These are phyloP conservation scores for Papilio polytes DNA, from an alignment of 1,140 invertebrate genomes.

Conservation along the genomic window DNA sequence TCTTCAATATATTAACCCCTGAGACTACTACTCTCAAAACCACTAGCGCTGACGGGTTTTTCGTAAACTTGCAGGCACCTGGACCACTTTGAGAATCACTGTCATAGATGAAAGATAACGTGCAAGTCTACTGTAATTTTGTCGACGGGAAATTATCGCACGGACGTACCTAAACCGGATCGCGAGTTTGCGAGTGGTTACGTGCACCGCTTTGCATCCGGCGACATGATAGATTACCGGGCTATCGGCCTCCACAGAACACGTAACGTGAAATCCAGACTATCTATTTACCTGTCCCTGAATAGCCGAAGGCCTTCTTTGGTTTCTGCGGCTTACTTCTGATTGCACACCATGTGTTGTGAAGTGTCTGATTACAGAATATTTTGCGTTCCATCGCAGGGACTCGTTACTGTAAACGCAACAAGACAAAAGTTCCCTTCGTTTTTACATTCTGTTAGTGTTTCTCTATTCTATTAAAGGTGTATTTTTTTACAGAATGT, in stretches of 20 bases:
- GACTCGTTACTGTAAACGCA: background rate
- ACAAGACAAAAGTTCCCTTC: background rate
- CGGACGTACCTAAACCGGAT: conserved; percentile 44
- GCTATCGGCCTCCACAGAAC: conserved; percentile 13
- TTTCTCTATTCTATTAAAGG: no score
- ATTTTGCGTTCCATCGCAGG: background rate
- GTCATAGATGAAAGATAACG: conserved; percentile 40
- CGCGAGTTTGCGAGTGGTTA: conserved; percentile 26
- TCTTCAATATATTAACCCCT: background rate
- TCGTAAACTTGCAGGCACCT: no score
- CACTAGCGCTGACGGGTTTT: background rate
- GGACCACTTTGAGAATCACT: background rate
- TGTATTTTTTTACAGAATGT: no score
- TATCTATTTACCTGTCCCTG: conserved; percentile 32
- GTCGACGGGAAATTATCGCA: conserved; percentile 58
- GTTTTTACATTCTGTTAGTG: no score
- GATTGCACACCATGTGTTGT: conserved; percentile 27
- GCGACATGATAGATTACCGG: conserved; percentile 46
- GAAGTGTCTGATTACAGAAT: conserved; percentile 23
- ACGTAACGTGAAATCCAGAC: conserved; percentile 27
- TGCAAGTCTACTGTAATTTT: conserved; percentile 43
- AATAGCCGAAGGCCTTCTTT: conserved; percentile 24
- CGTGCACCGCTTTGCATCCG: conserved; percentile 57
- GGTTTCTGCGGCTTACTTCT: conserved; percentile 36
- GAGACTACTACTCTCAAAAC: background rate